Base-by-base conservation (phyloP, 2,113 vertebrate species). In the Solea senegalensis region DNA sequence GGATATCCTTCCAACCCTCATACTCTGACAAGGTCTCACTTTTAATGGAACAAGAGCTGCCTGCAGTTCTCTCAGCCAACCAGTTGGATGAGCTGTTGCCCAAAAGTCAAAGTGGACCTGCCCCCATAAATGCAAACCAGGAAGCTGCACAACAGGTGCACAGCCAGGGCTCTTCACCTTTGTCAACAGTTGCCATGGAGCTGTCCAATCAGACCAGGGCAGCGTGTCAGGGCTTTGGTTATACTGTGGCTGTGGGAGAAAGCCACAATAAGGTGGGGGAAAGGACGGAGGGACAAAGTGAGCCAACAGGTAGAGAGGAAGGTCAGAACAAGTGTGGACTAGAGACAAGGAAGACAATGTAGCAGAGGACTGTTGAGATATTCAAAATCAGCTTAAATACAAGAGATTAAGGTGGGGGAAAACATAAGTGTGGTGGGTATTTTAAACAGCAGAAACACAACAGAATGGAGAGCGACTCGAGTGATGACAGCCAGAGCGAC, bases 81-180 rank as follows among this genome's bases (percentile, higher is more conserved):
- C 93, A 92, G 72, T 82, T 91, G 93, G 76, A 51, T 81, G 91
- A 64, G 83, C 85, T 77, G 58, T 75, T 80, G 27, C 39, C 40
- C 15, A 81, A 74, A 53, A 61, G 58, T 34, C 81, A 52, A 11
- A 3, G 3, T 78, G 56, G 76, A 49, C 55, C 28, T 50, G 3
- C 14, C 50, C 67, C 58, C 59, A 65, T 28, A 79, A 78, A 69
- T 72, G 63, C 50, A 78, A 92, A 89, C 68, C 89, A 91, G 90
- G 90, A 92, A 91, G 84, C 64, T 58, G 72, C 65, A 73, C 89
- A 88, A 92, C 91, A 94, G 93, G 92, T 94, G 93, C 87, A 74
- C 44, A 26, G 82, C 79, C 82, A 72, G 72, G 63, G 65, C 58
- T 63, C 84, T 84, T 87, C 91, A 78, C 93, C 92, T 93, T 87